Evolutionary conservation across 2,888 invertebrate species (phyloP).

Genomic region (Harpagoxenus sublaevis): DNA sequence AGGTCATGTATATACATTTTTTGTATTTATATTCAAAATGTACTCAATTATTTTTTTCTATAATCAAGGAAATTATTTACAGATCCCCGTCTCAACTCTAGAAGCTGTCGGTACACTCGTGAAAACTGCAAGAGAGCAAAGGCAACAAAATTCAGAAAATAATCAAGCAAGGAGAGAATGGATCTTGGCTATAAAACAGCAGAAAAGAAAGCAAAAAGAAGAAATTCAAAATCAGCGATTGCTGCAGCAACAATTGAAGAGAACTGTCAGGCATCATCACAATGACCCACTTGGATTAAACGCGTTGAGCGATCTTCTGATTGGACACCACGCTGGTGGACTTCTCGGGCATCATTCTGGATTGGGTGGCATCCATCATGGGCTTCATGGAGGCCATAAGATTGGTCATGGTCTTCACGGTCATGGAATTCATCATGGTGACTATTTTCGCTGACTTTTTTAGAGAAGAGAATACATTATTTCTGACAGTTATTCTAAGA

Average conservation of each 20-base stretch:
- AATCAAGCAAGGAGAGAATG: constrained; percentile 66
- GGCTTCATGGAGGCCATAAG: constrained; percentile 43
- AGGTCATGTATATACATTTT: constrained; percentile 69
- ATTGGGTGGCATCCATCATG: constrained; percentile 36
- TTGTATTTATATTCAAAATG: background rate
- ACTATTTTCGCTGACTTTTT: background rate
- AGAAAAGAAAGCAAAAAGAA: constrained; percentile 37
- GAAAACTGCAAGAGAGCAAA: constrained; percentile 74
- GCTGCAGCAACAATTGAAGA: constrained; percentile 68
- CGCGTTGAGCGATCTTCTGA: constrained; percentile 69
- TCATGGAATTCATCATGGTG: constrained; percentile 52
- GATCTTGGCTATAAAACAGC: constrained; percentile 54
- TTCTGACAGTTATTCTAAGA: background rate
- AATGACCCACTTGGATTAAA: constrained; percentile 77
- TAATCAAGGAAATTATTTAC: constrained; percentile 5
- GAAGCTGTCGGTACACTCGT: constrained; percentile 81
- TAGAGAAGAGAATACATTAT: background rate
- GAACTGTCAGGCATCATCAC: constrained; percentile 60
- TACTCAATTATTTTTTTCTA: constrained; percentile 21
- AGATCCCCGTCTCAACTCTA: constrained; percentile 83
- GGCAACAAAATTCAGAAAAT: constrained; percentile 66
- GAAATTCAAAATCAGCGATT: constrained; percentile 68
- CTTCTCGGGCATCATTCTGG: constrained; percentile 45
- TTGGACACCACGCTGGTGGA: constrained; percentile 64
- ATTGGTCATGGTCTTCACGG: background rate